Evolutionary conservation across 1,140 invertebrate species (phyloP), one percentile per base, ranked within the genome.

Genomic region (Tetragonula clypearis): DNA sequence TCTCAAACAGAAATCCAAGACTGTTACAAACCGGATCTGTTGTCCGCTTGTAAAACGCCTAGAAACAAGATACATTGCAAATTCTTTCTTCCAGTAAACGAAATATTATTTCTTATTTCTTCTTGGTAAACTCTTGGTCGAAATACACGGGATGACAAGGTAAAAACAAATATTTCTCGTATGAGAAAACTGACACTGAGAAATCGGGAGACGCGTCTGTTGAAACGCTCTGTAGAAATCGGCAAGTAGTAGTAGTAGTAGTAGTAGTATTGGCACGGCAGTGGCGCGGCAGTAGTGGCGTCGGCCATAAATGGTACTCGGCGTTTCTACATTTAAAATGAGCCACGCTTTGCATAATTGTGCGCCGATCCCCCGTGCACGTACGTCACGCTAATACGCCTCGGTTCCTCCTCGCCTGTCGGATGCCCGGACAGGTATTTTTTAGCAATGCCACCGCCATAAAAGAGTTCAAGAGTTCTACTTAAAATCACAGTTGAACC

Each of bases 291-390:
- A n/a, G 41, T 30, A 21, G 55, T 60, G 68, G 41, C 41, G 55
- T 30, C 60, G 3, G 26, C 58, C 77, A 84, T 84, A 84, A 84
- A 80, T 79, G 79, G 77, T 69, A 84, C 75, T 88, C 82, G 49
- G 84, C 87, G 71, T 89, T 89, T 89, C 87, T 89, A 89, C 84
- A 86, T 88, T 89, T 86, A 86, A 89, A 89, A 89, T 89, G 80
- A 86, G 87, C 65, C 77, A 60, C 85, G 80, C 73, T 89, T 89
- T 89, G 87, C 87, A 89, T 89, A 89, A 89, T 89, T 88, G 84
- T 76, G 58, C 88, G 80, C 79, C 87, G 79, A 89, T 89, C 84
- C 86, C 41, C 66, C 72, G 65, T 62, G 60, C 86, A 84, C 82
- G 87, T 87, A 88, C 84, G 76, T 49, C 60, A 55, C 66, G 76